Conservation (phyloP, 2,888 invertebrate species). For the Trachelus troglodyta region DNA sequence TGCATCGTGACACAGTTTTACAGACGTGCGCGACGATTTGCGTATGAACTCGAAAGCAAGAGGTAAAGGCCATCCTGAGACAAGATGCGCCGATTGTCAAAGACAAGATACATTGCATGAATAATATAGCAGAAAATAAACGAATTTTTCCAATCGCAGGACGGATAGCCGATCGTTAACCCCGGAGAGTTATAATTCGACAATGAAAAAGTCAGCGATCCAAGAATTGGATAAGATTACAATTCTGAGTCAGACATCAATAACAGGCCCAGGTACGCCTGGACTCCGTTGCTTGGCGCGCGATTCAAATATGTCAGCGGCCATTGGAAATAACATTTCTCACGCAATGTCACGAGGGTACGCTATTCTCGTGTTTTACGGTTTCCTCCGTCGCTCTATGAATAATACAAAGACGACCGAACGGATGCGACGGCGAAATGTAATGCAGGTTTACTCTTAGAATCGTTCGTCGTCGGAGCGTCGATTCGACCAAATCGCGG, state of each 20-base stretch:
- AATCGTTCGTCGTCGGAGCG: not conserved
- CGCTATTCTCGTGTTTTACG: conserved; percentile 33
- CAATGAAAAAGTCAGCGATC: no score
- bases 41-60: not conserved
- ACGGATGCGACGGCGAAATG: conserved; percentile 32
- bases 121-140: not conserved
- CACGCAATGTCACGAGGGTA: conserved; percentile 4
- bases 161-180: no score
- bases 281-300: not conserved
- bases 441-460: not conserved
- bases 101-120: not conserved
- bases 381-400: conserved; percentile 45
- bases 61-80: not conserved
- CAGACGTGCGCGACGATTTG: not conserved
- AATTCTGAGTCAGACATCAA: no score
- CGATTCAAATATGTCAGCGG: not conserved
- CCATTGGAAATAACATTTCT: not conserved
- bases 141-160: no score
- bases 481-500: not conserved
- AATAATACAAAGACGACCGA: conserved; percentile 42
- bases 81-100: not conserved
- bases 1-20: not conserved
- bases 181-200: no score
- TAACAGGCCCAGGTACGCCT: not conserved
- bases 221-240: no score